A percentile compares a stretch with the other conserved stretches of the same genome.
Conservation (phyloP, 2,888 invertebrate species). For the Villa cingulata region DNA sequence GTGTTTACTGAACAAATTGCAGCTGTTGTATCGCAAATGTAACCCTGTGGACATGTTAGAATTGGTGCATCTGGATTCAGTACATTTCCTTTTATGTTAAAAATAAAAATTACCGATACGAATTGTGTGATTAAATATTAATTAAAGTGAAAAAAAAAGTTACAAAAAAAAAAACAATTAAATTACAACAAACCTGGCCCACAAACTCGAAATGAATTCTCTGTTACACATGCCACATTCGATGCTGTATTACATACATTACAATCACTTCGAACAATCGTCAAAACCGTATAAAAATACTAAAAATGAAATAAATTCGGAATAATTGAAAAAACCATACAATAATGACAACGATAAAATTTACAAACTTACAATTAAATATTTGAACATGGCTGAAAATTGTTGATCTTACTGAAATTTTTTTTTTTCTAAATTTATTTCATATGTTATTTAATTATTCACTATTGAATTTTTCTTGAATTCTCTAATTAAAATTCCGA, state of each 20-base stretch:
- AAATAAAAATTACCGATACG: background rate
- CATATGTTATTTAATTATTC: no score
- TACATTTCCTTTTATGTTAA: background rate
- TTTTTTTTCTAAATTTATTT: no score
- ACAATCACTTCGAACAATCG: background rate
- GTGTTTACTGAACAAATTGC: background rate
- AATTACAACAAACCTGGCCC: background rate
- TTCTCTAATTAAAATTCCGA: no score
- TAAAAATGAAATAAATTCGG: background rate
- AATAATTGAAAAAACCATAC: no score
- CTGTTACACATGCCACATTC: slow-evolving; percentile 3
- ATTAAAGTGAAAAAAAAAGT: no score
- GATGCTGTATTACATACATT: slow-evolving; percentile 2
- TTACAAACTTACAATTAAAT: no score
- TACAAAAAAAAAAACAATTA: background rate
- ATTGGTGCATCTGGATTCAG: background rate
- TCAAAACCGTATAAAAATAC: background rate
- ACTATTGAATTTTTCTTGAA: no score
- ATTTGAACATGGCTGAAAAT: no score
- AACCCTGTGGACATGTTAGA: background rate
- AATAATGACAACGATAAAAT: no score
- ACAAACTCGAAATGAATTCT: slow-evolving; percentile 1
- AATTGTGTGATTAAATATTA: no score
- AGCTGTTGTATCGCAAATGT: background rate
- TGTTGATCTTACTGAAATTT: no score